Evolutionary conservation across 2,888 invertebrate genomes (phyloP).

Genomic region (Cosmia trapezina): DNA sequence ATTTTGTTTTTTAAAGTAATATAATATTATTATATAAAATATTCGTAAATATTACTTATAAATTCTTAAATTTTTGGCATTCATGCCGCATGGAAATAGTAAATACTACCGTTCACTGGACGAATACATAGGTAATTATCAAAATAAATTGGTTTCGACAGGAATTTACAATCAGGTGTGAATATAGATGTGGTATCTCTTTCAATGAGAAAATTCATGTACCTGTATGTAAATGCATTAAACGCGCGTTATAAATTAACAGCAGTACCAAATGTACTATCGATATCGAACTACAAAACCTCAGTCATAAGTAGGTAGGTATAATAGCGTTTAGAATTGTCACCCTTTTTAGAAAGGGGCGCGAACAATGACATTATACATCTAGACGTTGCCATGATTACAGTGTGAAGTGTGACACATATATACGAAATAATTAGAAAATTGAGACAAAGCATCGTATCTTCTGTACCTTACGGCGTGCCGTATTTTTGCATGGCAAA

Average conservation of each 20-base stretch:
- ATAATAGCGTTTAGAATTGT: background rate
- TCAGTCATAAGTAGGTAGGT: too few relatives aligned
- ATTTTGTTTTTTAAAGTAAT: background rate
- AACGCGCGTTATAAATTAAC: background rate
- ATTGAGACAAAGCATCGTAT: too few relatives aligned
- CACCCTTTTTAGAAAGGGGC: background rate
- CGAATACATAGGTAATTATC: background rate
- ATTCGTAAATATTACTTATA: background rate
- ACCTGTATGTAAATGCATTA: background rate
- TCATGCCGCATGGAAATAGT: conserved; percentile 7
- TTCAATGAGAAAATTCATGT: background rate
- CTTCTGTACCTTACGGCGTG: too few relatives aligned
- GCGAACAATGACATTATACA: too few relatives aligned
- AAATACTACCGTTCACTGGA: conserved; percentile 13
- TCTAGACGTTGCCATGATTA: too few relatives aligned
- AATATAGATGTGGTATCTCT: too few relatives aligned
- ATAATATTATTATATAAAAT: too few relatives aligned
- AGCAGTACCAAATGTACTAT: background rate
- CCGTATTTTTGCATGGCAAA: too few relatives aligned
- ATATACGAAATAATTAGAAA: too few relatives aligned
- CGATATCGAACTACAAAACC: background rate
- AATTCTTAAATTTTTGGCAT: conserved; percentile 16
- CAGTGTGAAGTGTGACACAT: too few relatives aligned
- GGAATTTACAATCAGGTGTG: background rate
- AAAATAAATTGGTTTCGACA: background rate